These are phyloP conservation scores for Crocodylus rhombifer DNA, from an alignment of 2,797 vertebrate species.

Conservation along the genomic window DNA sequence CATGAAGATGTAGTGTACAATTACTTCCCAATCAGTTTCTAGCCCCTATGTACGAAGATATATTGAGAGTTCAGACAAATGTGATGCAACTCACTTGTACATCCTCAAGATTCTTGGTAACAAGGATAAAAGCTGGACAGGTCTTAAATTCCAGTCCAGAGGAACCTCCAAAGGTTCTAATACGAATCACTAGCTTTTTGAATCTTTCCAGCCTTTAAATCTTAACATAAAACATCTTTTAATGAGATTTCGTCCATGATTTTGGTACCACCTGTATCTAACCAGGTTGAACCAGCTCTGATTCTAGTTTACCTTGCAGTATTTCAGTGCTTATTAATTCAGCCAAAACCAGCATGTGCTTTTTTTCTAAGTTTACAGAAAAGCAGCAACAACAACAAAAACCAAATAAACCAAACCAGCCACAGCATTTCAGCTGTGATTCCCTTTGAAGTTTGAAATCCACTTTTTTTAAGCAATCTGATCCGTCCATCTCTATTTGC, in stretches of 20 bases:
- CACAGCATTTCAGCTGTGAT: not conserved
- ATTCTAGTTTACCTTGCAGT: not conserved
- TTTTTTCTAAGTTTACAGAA: not conserved
- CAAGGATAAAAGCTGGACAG: conserved; percentile 53
- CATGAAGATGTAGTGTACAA: conserved; percentile 26
- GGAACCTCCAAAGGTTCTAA: conserved; percentile 57
- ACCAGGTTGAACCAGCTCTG: conserved; percentile 35
- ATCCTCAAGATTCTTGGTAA: not conserved
- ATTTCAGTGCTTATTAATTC: not conserved
- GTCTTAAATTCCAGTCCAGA: conserved; percentile 50
- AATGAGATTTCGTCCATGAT: conserved; percentile 60
- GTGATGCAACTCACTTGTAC: conserved; percentile 38
- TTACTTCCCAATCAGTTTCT: conserved; percentile 36
- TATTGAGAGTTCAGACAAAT: conserved; percentile 25
- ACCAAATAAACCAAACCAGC: not conserved
- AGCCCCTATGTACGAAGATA: conserved; percentile 5
- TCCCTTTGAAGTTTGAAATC: not conserved
- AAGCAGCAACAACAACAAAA: not conserved
- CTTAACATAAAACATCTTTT: conserved; percentile 49
- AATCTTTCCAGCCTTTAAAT: conserved; percentile 63
- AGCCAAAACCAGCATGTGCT: not conserved
- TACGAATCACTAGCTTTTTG: conserved; percentile 7
- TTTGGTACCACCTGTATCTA: not conserved
- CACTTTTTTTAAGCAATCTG: not conserved
- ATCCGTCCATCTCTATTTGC: not conserved